Conservation (phyloP, 2,888 invertebrate species). For the Polydesmus complanatus region DNA sequence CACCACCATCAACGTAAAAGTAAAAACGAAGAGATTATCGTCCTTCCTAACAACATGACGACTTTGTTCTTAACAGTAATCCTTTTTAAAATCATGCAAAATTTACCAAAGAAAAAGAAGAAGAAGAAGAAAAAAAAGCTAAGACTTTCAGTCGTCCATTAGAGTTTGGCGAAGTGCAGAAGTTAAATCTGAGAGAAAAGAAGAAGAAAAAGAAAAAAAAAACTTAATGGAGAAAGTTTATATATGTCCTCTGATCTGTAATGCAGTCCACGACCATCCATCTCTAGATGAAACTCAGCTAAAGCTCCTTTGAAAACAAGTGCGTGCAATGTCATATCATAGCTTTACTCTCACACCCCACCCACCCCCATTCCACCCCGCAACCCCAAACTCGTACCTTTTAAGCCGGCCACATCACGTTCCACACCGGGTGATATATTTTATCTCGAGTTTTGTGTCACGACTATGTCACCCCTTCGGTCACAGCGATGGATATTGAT, state of each 20-base stretch:
- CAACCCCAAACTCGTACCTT: background rate
- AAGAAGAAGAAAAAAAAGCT: background rate
- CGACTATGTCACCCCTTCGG: background rate
- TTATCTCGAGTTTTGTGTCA: background rate
- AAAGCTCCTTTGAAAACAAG: background rate
- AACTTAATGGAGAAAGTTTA: background rate
- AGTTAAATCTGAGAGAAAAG: background rate
- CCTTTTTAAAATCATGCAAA: background rate
- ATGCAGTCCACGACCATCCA: background rate
- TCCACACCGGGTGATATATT: background rate
- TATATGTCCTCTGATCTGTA: background rate
- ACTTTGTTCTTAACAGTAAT: background rate
- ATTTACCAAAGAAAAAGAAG: background rate
- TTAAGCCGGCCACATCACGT: background rate
- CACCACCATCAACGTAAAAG: too few species aligned
- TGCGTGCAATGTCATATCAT: background rate
- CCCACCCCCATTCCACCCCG: background rate
- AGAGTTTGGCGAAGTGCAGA: background rate
- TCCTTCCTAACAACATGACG: background rate
- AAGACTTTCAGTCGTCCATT: background rate
- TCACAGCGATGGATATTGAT: background rate
- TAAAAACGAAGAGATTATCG: background rate
- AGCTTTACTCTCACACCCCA: background rate
- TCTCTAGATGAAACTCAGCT: too few species aligned
- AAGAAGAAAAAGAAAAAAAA: too few species aligned